Conservation (phyloP, 2,797 vertebrate species). For the Poecilia gillii region DNA sequence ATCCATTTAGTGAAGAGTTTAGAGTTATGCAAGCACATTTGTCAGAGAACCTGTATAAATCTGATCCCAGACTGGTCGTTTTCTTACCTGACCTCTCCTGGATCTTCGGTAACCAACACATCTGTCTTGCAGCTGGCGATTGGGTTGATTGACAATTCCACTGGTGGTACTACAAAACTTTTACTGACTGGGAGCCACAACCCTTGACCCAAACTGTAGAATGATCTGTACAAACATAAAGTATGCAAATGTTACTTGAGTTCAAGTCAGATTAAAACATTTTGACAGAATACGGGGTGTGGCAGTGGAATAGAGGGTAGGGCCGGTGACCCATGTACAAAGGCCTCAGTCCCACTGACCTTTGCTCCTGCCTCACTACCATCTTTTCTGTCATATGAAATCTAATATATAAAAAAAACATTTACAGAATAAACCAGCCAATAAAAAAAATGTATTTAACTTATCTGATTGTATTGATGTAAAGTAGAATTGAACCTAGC, state of each 20-base stretch:
- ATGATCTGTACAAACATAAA: conserved; percentile 84
- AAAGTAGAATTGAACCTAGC: not conserved
- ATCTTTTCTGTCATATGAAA: too few relatives aligned
- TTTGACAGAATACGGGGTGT: not conserved
- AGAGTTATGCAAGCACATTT: not conserved
- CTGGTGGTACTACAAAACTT: conserved; percentile 96
- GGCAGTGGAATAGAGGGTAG: too few relatives aligned
- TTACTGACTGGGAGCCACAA: conserved; percentile 99
- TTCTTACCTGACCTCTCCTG: conserved; percentile 94
- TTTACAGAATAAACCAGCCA: not conserved
- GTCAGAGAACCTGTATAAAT: not conserved
- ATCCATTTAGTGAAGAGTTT: not conserved
- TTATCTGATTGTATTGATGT: not conserved
- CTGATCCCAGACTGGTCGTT: not conserved
- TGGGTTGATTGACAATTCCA: conserved; percentile 97
- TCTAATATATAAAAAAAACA: not conserved
- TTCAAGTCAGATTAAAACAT: conserved; percentile 6
- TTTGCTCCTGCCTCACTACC: too few relatives aligned
- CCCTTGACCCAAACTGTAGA: conserved; percentile 97
- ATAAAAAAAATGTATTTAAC: not conserved
- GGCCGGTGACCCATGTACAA: too few relatives aligned
- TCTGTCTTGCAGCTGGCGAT: conserved; percentile 99
- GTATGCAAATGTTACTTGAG: conserved; percentile 33
- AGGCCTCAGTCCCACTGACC: too few relatives aligned
- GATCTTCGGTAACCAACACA: conserved; percentile 95